Base-by-base conservation (phyloP, 2,113 vertebrate species). In the Camelus bactrianus region DNA sequence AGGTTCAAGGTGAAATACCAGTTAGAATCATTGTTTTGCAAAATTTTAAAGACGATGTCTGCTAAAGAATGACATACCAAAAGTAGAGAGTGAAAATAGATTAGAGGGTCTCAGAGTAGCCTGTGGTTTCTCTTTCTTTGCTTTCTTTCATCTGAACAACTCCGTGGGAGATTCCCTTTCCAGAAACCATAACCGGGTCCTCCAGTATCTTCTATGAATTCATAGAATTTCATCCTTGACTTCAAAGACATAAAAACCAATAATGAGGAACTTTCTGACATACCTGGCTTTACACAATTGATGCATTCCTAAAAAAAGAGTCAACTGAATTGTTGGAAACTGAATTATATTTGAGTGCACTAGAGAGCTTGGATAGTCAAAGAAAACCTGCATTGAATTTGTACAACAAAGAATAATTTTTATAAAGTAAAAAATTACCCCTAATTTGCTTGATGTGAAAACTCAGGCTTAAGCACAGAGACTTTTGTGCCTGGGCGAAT, bases 361-460 rank as follows among this genome's bases (percentile, higher is more conserved):
- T 76, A 70, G 38, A 91, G 79, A 93, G 80, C n/a, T 82, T 62
- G 65, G 84, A 54, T 93, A 93, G 93, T 73, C 89, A 96, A 85
- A 95, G 50, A 80, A 93, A 94, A 85, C 35, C 54, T 93, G 60
- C 38, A 56, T 30, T 69, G 93, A 88, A 93, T 96, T 93, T 56
- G 32, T 82, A 96, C 77, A 85, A 92, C 38, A 89, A 70, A 89
- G 50, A 81, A 88, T 50, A 64, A 84, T 46, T 91, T 84, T 94
- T 81, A 82, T 86, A 89, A 89, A 93, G 93, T 38, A 72, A 77
- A 56, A 90, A 87, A 83, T 88, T 64, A 79, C 70, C 84, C 62
- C 64, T 91, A 84, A 95, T 96, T 93, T 89, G 46, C 62, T 89
- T 70, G 88, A 72, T 95, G 86, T 81, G 94, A 87, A 96, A 73